phyloP scores from a whole-genome alignment of 2,888 invertebrate genomes.

The Diaprepes abbreviatus region DNA sequence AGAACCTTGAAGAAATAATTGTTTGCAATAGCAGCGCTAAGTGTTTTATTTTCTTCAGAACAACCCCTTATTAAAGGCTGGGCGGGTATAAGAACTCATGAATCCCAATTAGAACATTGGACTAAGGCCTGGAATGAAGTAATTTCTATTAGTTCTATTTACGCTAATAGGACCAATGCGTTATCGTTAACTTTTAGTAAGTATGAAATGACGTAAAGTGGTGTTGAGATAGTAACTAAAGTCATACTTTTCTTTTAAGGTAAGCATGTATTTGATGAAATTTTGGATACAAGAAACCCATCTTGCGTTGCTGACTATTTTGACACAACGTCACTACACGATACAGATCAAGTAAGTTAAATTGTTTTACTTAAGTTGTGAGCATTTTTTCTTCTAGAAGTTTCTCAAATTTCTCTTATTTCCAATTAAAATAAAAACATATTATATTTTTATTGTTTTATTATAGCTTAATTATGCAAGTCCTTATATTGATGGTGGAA shows the following conservation, averaged over 20 bases:
- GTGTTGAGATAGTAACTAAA: too few relatives aligned
- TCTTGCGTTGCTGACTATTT: slow-evolving; percentile 75
- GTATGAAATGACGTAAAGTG: neutral
- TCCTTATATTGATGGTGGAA: slow-evolving; percentile 73
- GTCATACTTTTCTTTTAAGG: slow-evolving; percentile 64
- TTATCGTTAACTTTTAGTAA: neutral
- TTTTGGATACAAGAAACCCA: slow-evolving; percentile 73
- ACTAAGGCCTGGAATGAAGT: slow-evolving; percentile 1
- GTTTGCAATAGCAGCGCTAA: too few relatives aligned
- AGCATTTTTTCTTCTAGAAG: too few relatives aligned
- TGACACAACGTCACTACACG: slow-evolving; percentile 68
- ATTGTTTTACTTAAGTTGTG: too few relatives aligned
- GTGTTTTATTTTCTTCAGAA: slow-evolving; percentile 6
- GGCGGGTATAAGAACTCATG: slow-evolving; percentile 51
- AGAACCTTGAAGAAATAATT: too few relatives aligned
- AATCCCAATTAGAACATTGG: neutral
- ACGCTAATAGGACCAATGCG: neutral
- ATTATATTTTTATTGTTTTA: slow-evolving; percentile 7
- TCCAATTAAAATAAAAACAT: too few relatives aligned
- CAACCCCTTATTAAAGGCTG: slow-evolving; percentile 70
- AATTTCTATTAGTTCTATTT: neutral
- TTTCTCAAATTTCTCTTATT: too few relatives aligned
- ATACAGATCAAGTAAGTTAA: slow-evolving; percentile 56
- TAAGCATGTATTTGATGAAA: slow-evolving; percentile 75
- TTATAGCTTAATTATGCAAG: slow-evolving; percentile 73